Evolutionary conservation across 2,888 invertebrate species (phyloP).

Genomic region (Cyaniris semiargus): DNA sequence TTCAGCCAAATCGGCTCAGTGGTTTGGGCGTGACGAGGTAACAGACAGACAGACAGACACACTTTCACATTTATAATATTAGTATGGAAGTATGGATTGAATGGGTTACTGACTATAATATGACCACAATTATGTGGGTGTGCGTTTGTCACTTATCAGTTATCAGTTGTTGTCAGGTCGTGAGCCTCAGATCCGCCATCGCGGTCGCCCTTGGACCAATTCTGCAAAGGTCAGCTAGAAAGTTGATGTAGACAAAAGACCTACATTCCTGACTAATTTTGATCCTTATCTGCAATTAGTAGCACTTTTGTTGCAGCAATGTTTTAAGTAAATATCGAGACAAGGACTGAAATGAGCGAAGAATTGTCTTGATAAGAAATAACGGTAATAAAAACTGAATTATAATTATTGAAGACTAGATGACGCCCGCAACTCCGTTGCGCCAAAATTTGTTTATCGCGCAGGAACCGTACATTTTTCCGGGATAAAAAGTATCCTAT

Average conservation of each 20-base stretch:
- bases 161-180: conserved; percentile 50
- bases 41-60: no score
- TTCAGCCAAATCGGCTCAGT: no score
- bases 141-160: conserved; percentile 36
- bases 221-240: conserved; percentile 74
- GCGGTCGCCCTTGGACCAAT: conserved; percentile 73
- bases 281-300: conserved; percentile 6
- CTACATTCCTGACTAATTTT: conserved; percentile 26
- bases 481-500: no score
- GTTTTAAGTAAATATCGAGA: neutral
- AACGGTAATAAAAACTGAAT: no score
- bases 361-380: neutral
- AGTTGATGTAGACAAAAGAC: conserved; percentile 50
- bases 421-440: no score
- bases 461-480: no score
- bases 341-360: neutral
- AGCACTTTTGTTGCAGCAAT: neutral
- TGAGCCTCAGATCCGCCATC: conserved; percentile 73
- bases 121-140: conserved; percentile 13
- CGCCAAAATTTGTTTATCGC: no score
- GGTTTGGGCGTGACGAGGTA: no score
- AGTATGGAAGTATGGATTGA: no score
- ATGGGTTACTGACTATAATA: no score
- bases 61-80: no score
- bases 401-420: no score